Base-by-base conservation (phyloP, 2,888 invertebrate genomes). In the Drosophila neonasuta region DNA sequence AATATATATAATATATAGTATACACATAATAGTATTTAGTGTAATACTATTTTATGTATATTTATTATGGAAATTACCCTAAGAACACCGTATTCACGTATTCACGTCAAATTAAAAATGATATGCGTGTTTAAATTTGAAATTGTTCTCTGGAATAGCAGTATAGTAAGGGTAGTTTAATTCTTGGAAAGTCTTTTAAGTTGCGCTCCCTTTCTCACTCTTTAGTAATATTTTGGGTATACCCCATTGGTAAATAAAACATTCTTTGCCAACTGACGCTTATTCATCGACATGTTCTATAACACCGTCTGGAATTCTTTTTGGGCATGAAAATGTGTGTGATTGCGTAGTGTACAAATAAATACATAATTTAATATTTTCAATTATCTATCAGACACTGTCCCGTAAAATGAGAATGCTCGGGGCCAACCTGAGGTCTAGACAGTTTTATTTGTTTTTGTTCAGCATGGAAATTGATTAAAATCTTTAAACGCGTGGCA, bases 301-400 rank as follows among this genome's bases (percentile, higher is more conserved):
- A 55, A 36, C 42, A 13, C n/a, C 36, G 65, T 11, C 11, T 49
- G 56, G 48, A 66, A 58, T 39, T 59, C 48, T 15, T 56, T 54
- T 42, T 71, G 54, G 41, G 51, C 66, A 24, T 54, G 34, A 13
- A 13, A 36, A 44, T 36, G 32, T 41, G 30, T 7, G 17, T 29
- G 46, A 46, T 42, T 7, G 50, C 36, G 10, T 45, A 39, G 29
- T 48, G 17, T 58, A n/a, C 36, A 36, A 36, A 36, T 62, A 56
- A 45, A 50, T 75, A 56, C 66, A 62, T 66, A 59, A 59, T 73
- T 72, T 30, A 63, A 68, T 71, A 57, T 49, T 41, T 67, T 72
- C 41, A 68, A 74, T 74, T 76, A 71, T 68, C 59, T 76, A 71
- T 62, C 13, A 44, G 50, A 74, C 74, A 69, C 57, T 41, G 39